Evolutionary conservation across 1,140 invertebrate genomes (phyloP).

Genomic region (Meloidogyne exigua): DNA sequence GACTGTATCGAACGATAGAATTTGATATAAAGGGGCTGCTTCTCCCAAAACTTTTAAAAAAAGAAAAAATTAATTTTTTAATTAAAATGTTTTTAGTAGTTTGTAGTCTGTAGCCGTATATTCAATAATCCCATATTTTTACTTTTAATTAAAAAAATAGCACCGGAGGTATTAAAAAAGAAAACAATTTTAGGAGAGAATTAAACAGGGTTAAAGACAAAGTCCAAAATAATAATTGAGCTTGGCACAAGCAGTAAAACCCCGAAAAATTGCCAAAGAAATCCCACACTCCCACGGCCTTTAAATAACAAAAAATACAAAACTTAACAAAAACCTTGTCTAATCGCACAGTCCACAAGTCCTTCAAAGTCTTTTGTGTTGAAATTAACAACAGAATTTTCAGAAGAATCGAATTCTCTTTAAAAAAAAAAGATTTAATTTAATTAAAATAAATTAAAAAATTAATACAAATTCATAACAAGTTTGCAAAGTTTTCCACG

Average conservation of each 20-base stretch:
- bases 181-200: too few species aligned
- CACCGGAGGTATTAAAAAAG: too few species aligned
- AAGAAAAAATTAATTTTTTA: not conserved
- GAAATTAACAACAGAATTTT: slow-evolving; percentile 21
- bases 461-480: slow-evolving; percentile 26
- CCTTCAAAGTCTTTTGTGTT: slow-evolving; percentile 16
- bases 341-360: slow-evolving; percentile 29
- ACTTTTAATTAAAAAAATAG: too few species aligned
- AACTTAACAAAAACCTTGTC: slow-evolving; percentile 21
- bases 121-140: too few species aligned
- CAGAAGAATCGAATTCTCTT: slow-evolving; percentile 30
- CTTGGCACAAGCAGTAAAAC: too few species aligned
- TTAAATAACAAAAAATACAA: too few species aligned
- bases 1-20: slow-evolving; percentile 21
- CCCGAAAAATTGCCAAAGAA: too few species aligned
- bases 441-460: not conserved
- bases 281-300: too few species aligned
- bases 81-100: not conserved
- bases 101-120: not conserved
- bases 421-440: slow-evolving; percentile 1
- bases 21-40: slow-evolving; percentile 24
- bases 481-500: slow-evolving; percentile 17
- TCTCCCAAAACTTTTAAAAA: slow-evolving; percentile 23
- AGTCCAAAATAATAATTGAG: too few species aligned
- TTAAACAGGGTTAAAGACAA: too few species aligned